A percentile compares a stretch with the other conserved stretches of the same genome.
These are phyloP conservation scores for Hyperoodon ampullatus DNA, from an alignment of 2,113 vertebrate genomes.

Conservation along the genomic window DNA sequence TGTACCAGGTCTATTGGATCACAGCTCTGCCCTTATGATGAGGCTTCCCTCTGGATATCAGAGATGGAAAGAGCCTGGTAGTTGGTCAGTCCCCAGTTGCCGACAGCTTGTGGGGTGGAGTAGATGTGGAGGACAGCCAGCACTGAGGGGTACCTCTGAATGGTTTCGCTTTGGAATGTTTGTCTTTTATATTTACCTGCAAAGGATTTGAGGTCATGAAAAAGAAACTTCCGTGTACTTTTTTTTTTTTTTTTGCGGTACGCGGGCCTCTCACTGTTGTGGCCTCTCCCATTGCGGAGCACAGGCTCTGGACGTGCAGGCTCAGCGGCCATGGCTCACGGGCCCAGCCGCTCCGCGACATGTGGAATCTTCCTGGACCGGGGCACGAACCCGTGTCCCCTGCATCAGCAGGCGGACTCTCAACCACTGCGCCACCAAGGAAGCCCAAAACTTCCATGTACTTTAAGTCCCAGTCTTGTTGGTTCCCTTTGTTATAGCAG, in stretches of 20 bases:
- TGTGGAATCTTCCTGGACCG: too few species aligned
- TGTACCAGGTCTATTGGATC: neutral
- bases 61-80: neutral
- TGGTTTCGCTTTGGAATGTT: constrained; percentile 25
- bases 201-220: neutral
- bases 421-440: too few species aligned
- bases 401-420: too few species aligned
- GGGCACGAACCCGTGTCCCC: too few species aligned
- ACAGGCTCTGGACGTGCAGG: too few species aligned
- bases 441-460: neutral
- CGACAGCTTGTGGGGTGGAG: neutral
- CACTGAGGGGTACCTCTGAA: neutral
- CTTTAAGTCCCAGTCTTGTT: neutral
- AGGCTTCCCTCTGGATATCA: neutral
- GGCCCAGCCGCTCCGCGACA: too few species aligned
- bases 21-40: neutral
- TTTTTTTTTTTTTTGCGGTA: neutral
- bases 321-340: too few species aligned
- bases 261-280: too few species aligned
- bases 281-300: too few species aligned
- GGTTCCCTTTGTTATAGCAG: neutral
- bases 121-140: neutral
- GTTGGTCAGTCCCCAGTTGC: neutral
- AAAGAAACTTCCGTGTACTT: neutral
- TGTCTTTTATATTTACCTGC: neutral